These are phyloP conservation scores for Myathropa florea DNA, from an alignment of 2,888 invertebrate species.

Conservation along the genomic window DNA sequence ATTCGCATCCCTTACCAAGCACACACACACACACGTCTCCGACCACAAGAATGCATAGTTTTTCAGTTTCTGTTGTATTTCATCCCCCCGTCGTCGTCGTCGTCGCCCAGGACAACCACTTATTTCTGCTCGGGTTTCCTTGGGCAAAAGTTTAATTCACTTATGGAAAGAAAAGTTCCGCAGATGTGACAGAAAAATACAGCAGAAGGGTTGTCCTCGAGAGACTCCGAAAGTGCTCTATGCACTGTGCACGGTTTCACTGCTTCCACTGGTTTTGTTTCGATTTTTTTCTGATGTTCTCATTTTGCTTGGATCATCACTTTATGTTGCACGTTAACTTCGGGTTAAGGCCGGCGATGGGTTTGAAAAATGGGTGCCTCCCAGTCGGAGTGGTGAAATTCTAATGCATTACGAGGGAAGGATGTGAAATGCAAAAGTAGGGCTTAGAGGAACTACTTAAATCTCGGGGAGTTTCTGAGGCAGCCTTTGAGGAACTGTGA, in stretches of 20 bases:
- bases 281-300: not conserved
- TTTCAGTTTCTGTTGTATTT: not conserved
- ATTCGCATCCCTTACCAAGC: not conserved
- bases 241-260: not conserved
- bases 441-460: not conserved
- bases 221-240: not conserved
- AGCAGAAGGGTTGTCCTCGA: not conserved
- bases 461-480: not conserved
- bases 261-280: not conserved
- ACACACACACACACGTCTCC: not conserved
- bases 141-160: slow-evolving; percentile 57
- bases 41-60: not conserved
- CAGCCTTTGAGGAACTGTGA: no score
- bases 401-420: not conserved
- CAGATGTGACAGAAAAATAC: slow-evolving; percentile 36
- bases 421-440: no score
- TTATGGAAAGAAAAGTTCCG: slow-evolving; percentile 50
- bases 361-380: not conserved
- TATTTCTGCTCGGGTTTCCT: slow-evolving; percentile 47
- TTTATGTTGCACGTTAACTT: not conserved
- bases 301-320: not conserved
- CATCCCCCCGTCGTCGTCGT: not conserved
- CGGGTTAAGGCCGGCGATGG: not conserved
- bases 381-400: not conserved
- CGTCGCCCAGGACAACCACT: slow-evolving; percentile 36